These are phyloP conservation scores for Erebia epiphron DNA, from an alignment of 2,888 invertebrate genomes.

Conservation along the genomic window DNA sequence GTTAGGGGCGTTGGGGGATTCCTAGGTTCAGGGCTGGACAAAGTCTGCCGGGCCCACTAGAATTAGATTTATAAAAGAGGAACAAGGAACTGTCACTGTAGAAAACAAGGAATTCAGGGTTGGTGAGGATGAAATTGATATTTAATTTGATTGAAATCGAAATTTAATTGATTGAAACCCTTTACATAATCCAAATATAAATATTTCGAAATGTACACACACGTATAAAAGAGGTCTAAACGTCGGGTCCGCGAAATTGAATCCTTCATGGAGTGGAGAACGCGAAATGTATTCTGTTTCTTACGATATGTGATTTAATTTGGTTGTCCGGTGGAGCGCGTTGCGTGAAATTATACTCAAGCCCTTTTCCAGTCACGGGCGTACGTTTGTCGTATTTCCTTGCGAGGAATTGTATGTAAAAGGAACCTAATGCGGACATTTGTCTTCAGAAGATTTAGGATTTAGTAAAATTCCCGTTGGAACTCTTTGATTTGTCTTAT, in stretches of 20 bases:
- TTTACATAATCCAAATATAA: constrained; percentile 9
- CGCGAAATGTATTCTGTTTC: constrained; percentile 42
- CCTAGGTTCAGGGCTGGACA: no score
- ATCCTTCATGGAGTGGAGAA: constrained; percentile 29
- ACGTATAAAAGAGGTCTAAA: constrained; percentile 24
- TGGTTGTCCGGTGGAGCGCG: constrained; percentile 38
- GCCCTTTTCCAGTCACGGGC: background rate
- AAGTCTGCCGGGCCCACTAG: no score
- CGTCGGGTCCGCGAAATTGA: constrained; percentile 35
- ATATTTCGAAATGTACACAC: constrained; percentile 3
- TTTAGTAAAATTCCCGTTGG: no score
- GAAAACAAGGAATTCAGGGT: no score
- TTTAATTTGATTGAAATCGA: background rate
- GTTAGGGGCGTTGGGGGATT: no score
- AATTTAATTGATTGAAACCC: background rate
- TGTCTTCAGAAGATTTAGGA: no score
- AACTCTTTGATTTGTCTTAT: no score
- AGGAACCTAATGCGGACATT: no score
- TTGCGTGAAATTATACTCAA: constrained; percentile 25
- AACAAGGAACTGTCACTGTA: no score
- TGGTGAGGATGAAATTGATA: no score
- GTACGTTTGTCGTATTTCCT: background rate
- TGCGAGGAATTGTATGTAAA: background rate
- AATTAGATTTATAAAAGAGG: no score
- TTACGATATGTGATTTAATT: constrained; percentile 41